Base-by-base conservation (phyloP, 1,140 invertebrate genomes). In the Oscheius sp. region DNA sequence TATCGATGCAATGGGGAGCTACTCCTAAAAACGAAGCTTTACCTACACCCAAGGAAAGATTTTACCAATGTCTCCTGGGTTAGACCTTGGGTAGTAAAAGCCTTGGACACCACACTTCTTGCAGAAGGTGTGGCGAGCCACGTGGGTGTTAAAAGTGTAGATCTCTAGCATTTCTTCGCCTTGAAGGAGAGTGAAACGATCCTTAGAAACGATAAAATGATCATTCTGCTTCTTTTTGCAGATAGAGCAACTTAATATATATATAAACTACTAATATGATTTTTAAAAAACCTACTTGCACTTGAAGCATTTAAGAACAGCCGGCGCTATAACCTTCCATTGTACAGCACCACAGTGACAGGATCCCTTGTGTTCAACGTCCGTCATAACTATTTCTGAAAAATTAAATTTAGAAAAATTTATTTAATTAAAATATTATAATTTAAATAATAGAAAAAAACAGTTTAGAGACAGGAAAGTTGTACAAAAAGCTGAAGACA, bases 61-160 rank as follows among this genome's bases (percentile, higher is more conserved):
- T 79, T 78, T 79, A 88, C 87, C 87, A 49, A 86, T 84, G 26
- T 86, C 85, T 74, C 87, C 85, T 15, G 87, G 87, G 77, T 88
- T 88, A 1, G 87, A 87, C 38, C 87, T 75, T 2, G 88, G 88
- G 70, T 83, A 84, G 77, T 88, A 88, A 78, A 88, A 88, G 78
- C 87, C 85, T 74, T 88, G 87, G 0, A 88, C 87, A 2, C 88
- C 88, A 80, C 88, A 88, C 23, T 77, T 86, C 42, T 84, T 86
- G 77, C 88, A 88, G 78, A 88, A 88, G 28, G 75, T 86, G 75
- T 88, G 88, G 71, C 88, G 87, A 2, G 88, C 88, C 62, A 79
- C 45, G 58, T 85, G 82, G 3, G 87, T 88, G 74, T 87, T 88
- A 74, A 88, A 88, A n/a, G 86, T 86, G 79, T 88, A 88, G 1